Conservation (phyloP, 2,888 invertebrate genomes). For the Orthosia gracilis region DNA sequence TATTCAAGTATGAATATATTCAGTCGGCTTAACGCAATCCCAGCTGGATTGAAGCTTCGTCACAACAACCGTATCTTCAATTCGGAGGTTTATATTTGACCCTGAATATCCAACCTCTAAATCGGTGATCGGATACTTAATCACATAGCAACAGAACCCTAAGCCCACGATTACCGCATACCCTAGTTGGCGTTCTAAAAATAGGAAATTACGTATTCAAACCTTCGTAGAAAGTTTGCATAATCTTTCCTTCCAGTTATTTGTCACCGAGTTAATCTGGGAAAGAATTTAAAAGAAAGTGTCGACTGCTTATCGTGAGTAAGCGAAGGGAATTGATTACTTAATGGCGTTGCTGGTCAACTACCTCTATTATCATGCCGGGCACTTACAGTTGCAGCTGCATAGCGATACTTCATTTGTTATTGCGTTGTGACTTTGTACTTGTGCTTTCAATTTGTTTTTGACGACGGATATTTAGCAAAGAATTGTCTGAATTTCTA, state of each 20-base stretch:
- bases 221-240: conserved; percentile 52
- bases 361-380: conserved; percentile 53
- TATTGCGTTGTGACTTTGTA: conserved; percentile 29
- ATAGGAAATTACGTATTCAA: conserved; percentile 45
- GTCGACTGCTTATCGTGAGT: conserved; percentile 53
- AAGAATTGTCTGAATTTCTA: background rate
- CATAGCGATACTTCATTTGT: conserved; percentile 41
- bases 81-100: conserved; percentile 14
- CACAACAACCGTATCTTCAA: conserved; percentile 8
- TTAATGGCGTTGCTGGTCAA: conserved; percentile 61
- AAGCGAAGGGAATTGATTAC: conserved; percentile 60
- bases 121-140: conserved; percentile 31
- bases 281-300: conserved; percentile 62
- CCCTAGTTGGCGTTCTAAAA: conserved; percentile 41
- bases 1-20: background rate
- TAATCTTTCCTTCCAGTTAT: conserved; percentile 51
- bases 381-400: conserved; percentile 48
- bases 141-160: conserved; percentile 26
- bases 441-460: conserved; percentile 14
- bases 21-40: background rate
- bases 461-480: background rate
- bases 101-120: conserved; percentile 29
- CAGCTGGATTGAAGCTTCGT: background rate
- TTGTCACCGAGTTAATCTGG: conserved; percentile 53
- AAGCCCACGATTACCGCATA: conserved; percentile 31